These are phyloP conservation scores for Leptopilina myrica DNA, from an alignment of 2,888 invertebrate genomes.

Conservation along the genomic window DNA sequence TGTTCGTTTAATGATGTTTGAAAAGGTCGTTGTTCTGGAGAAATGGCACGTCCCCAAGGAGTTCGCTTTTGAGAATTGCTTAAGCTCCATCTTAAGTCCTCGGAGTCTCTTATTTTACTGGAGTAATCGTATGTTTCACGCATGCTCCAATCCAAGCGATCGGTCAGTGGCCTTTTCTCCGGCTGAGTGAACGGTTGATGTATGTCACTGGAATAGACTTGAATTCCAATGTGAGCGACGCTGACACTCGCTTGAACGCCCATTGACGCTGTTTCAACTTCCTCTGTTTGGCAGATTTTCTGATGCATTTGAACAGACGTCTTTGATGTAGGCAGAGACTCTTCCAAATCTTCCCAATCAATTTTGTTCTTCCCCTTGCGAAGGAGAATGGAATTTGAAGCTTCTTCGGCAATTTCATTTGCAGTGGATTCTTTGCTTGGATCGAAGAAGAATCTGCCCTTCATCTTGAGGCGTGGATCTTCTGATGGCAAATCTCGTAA, in stretches of 20 bases:
- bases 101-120: constrained; percentile 63
- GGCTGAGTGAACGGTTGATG: constrained; percentile 43
- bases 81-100: constrained; percentile 70
- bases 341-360: constrained; percentile 68
- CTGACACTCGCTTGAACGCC: constrained; percentile 57
- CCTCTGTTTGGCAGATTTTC: constrained; percentile 73
- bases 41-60: constrained; percentile 38
- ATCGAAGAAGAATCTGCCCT: constrained; percentile 73
- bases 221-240: constrained; percentile 61
- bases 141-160: constrained; percentile 71
- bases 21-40: constrained; percentile 37
- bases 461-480: constrained; percentile 72
- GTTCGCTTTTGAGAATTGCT: constrained; percentile 61
- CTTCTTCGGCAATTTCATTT: constrained; percentile 52
- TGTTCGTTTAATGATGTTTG: constrained; percentile 25
- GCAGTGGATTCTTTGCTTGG: constrained; percentile 59
- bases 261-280: constrained; percentile 57
- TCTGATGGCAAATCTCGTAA: constrained; percentile 71
- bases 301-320: constrained; percentile 64
- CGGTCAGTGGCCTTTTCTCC: constrained; percentile 69
- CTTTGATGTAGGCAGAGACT: constrained; percentile 48
- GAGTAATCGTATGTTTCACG: constrained; percentile 68
- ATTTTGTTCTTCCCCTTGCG: constrained; percentile 67
- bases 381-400: constrained; percentile 71
- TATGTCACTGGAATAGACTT: constrained; percentile 59